Percentiles rank a stretch among this genome's conserved stretches.
Evolutionary conservation across 2,888 invertebrate species (phyloP).

Genomic region (Cosmia trapezina): DNA sequence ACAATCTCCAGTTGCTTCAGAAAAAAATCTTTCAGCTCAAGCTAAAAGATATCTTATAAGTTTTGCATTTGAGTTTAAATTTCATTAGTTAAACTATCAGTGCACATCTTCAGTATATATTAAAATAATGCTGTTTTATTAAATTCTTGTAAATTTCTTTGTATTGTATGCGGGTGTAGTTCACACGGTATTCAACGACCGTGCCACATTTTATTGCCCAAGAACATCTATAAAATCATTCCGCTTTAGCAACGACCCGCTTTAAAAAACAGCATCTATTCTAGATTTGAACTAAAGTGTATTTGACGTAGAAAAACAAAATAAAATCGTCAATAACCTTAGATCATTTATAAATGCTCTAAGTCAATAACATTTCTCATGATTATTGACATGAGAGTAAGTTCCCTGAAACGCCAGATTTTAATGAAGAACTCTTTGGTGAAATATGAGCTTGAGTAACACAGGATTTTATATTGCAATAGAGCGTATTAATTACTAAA

Average conservation of each 20-base stretch:
- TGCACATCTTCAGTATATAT: constrained; percentile 57
- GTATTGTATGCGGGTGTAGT: constrained; percentile 62
- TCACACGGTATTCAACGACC: constrained; percentile 66
- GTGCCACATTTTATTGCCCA: constrained; percentile 51
- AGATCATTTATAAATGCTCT: no score
- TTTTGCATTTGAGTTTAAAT: constrained; percentile 42
- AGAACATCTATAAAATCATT: constrained; percentile 46
- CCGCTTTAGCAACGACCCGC: constrained; percentile 39
- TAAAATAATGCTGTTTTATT: constrained; percentile 71
- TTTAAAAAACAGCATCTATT: constrained; percentile 11
- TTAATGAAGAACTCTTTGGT: neutral
- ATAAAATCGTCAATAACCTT: neutral
- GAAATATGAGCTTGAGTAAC: neutral
- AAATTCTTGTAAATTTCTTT: constrained; percentile 66
- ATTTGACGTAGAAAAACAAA: neutral
- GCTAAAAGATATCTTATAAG: constrained; percentile 42
- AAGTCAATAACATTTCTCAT: neutral
- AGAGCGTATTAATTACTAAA: neutral
- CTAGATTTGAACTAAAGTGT: neutral
- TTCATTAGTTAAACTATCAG: constrained; percentile 26
- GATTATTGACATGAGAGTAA: neutral
- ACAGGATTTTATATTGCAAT: neutral
- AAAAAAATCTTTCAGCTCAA: constrained; percentile 31
- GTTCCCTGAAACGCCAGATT: neutral
- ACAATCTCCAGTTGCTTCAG: constrained; percentile 46